Evolutionary conservation across 2,888 invertebrate genomes (phyloP).

Genomic region (Sceliomorpha sp.): DNA sequence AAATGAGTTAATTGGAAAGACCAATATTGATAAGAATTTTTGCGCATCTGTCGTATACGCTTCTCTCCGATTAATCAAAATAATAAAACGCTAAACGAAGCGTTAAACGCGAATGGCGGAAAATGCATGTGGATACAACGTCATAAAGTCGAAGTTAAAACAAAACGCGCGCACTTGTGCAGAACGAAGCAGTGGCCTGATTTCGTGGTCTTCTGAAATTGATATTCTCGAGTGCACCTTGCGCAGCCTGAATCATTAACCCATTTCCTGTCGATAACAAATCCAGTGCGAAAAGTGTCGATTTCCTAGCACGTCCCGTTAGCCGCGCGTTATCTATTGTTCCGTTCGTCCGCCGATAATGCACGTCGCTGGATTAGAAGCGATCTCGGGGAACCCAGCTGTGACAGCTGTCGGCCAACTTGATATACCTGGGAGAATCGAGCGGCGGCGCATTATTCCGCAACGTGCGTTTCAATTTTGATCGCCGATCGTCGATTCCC

Average conservation of each 20-base stretch:
- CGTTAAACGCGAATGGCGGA: no score
- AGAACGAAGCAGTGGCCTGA: conserved; percentile 13
- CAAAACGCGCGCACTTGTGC: neutral
- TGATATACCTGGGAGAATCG: conserved; percentile 21
- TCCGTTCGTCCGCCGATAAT: conserved; percentile 29
- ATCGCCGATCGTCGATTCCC: conserved; percentile 1
- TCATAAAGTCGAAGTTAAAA: no score
- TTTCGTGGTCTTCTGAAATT: conserved; percentile 4
- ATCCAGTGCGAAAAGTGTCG: conserved; percentile 58
- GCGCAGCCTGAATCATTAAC: conserved; percentile 36
- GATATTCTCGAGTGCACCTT: conserved; percentile 17
- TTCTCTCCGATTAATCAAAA: no score
- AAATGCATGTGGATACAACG: no score
- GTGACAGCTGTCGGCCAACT: conserved; percentile 14
- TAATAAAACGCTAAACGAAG: no score
- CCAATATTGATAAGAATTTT: no score
- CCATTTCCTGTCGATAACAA: conserved; percentile 41
- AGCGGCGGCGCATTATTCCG: neutral
- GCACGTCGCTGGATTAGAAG: conserved; percentile 23
- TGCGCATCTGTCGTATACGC: no score
- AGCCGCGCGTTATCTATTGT: conserved; percentile 34
- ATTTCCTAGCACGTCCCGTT: conserved; percentile 31
- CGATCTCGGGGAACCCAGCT: conserved; percentile 12
- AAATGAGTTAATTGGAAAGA: no score
- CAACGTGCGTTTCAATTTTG: no score